Base-by-base conservation (phyloP, 1,140 invertebrate genomes). In the Thaumatotibia leucotreta region DNA sequence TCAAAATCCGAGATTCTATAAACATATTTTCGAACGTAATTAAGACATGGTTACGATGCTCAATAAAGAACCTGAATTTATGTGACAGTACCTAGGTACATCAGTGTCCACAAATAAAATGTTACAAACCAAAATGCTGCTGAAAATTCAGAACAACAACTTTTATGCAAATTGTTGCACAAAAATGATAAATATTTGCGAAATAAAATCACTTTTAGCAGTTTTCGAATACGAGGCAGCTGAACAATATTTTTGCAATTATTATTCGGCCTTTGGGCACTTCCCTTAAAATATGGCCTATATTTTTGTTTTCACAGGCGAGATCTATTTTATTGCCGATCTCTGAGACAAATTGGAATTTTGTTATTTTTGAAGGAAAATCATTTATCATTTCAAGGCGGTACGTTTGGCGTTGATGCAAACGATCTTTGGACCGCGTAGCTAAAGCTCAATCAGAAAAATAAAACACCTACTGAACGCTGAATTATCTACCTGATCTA, bases 221-320 rank as follows among this genome's bases (percentile, higher is more conserved):
- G 67, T 69, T 80, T 78, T 68, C 68, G 72, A 76, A 74, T 63
- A 65, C 69, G 64, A 62, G 65, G 58, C 64, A 67, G 68, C 64
- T 74, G 74, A 75, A 80, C 77, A 76, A 81, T 79, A 81, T 79
- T 75, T 79, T 76, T 74, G 71, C 76, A 76, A 75, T 74, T 70
- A 80, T 70, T 24, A 52, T 45, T 54, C 68, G 70, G 66, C 78
- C 70, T 79, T 73, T 76, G 72, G 73, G 70, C 62, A 68, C 69
- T 80, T 76, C 68, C 62, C 72, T 65, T 80, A 75, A 82, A 78
- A 77, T 76, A 82, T 78, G 52, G 64, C 68, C 52, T 68, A 69
- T 45, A 17, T 45, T 45, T 45, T 14, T 39, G 54, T 65, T 65
- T 54, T 33, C 63, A 49, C 54, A 39, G 10, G n/a, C n/a, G 9